phyloP scores from a whole-genome alignment of 2,113 vertebrate genomes.

The Tragelaphus scriptus region DNA sequence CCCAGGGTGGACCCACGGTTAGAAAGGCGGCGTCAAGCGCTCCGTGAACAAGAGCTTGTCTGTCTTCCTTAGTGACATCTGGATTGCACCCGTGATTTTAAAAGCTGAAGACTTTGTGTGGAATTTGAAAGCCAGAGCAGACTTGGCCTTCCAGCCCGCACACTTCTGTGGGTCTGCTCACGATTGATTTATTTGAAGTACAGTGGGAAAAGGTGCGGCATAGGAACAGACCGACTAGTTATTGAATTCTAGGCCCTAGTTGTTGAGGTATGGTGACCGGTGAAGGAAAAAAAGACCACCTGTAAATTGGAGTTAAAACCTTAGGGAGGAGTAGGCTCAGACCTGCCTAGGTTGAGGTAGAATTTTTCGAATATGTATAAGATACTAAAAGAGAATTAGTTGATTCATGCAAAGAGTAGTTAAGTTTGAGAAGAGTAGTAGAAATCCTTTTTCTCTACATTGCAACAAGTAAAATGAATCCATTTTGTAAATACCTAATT shows the following conservation, averaged over 20 bases:
- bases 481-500: background rate
- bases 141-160: accelerated
- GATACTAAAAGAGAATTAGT: background rate
- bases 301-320: background rate
- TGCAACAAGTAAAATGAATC: background rate
- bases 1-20: background rate
- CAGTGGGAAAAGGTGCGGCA: background rate
- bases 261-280: background rate
- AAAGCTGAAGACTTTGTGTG: background rate
- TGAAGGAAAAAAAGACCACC: background rate
- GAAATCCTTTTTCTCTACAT: background rate
- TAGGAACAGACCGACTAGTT: background rate
- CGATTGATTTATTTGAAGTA: background rate
- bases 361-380: background rate
- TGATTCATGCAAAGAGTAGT: background rate
- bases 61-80: accelerated
- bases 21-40: background rate
- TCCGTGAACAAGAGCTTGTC: background rate
- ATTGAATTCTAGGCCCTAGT: background rate
- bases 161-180: background rate
- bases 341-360: background rate
- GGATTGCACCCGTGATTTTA: accelerated
- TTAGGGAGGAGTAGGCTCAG: background rate
- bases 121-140: background rate
- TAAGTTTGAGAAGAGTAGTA: background rate